A percentile compares a stretch with the other conserved stretches of the same genome.
Evolutionary conservation across 1,140 invertebrate species (phyloP).

Genomic region (Schmidtea mediterranea): DNA sequence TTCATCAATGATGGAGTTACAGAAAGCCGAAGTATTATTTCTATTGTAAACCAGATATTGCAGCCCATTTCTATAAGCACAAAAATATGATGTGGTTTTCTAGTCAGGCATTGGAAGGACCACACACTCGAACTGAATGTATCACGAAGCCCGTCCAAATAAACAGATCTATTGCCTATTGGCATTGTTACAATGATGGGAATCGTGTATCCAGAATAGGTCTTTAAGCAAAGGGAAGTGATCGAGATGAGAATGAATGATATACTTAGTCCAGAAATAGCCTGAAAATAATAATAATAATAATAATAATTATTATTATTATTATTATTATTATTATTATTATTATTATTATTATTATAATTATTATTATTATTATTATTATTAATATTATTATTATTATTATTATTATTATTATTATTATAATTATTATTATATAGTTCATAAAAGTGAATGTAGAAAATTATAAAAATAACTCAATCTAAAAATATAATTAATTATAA

Average conservation of each 20-base stretch:
- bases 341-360: not conserved
- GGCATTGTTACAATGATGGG: not conserved
- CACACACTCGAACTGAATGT: not conserved
- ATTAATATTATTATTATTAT: too few relatives aligned
- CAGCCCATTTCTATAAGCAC: not conserved
- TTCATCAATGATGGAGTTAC: slow-evolving; percentile 14
- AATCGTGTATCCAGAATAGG: not conserved
- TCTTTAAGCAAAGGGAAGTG: not conserved
- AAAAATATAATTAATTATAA: too few relatives aligned
- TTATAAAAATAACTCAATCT: too few relatives aligned
- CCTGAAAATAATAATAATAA: too few relatives aligned
- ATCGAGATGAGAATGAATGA: not conserved
- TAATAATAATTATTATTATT: too few relatives aligned
- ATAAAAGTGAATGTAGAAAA: too few relatives aligned
- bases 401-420: too few relatives aligned
- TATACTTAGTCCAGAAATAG: not conserved
- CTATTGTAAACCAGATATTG: not conserved
- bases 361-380: not conserved
- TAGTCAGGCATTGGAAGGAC: not conserved
- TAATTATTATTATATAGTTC: too few relatives aligned
- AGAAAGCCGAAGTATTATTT: not conserved
- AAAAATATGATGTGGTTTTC: not conserved
- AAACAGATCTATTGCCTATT: not conserved
- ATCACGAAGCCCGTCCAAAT: not conserved
- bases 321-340: not conserved